Percentiles rank a stretch among this genome's conserved stretches.
phyloP scores from a whole-genome alignment of 2,888 invertebrate species.

The Allolobophora icterica region DNA sequence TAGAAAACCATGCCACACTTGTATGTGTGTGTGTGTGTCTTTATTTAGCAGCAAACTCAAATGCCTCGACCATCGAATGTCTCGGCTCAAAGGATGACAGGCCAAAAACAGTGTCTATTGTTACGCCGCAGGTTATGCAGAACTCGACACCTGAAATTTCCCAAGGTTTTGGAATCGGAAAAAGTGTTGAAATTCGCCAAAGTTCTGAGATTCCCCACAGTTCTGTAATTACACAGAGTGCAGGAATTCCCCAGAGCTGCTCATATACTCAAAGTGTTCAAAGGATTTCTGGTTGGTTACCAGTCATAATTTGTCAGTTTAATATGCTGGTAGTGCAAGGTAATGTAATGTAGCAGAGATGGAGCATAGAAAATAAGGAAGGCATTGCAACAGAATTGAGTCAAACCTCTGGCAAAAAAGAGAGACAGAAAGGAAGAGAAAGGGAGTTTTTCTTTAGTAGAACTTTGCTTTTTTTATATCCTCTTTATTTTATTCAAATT shows the following conservation, averaged over 20 bases:
- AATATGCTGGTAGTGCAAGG: too few relatives aligned
- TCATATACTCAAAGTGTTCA: background rate
- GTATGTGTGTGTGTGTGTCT: background rate
- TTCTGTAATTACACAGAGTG: background rate
- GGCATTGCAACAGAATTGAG: too few relatives aligned
- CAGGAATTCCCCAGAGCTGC: background rate
- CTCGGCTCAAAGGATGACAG: background rate
- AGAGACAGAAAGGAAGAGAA: background rate
- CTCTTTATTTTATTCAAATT: conserved; percentile 17
- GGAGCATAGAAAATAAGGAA: too few relatives aligned
- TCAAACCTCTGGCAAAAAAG: too few relatives aligned
- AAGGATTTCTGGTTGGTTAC: conserved; percentile 11
- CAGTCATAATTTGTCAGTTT: background rate
- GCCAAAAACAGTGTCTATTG: background rate
- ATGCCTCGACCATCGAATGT: background rate
- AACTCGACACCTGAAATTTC: background rate
- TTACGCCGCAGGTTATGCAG: background rate
- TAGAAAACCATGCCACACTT: background rate
- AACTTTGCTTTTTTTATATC: background rate
- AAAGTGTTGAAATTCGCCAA: background rate
- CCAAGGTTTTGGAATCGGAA: background rate
- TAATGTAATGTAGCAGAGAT: background rate
- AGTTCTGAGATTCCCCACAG: background rate
- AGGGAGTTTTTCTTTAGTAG: background rate
- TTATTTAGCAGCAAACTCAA: background rate